A percentile compares a stretch with the other conserved stretches of the same genome.
These are phyloP conservation scores for Camelus dromedarius DNA, from an alignment of 2,113 vertebrate species.

Conservation along the genomic window DNA sequence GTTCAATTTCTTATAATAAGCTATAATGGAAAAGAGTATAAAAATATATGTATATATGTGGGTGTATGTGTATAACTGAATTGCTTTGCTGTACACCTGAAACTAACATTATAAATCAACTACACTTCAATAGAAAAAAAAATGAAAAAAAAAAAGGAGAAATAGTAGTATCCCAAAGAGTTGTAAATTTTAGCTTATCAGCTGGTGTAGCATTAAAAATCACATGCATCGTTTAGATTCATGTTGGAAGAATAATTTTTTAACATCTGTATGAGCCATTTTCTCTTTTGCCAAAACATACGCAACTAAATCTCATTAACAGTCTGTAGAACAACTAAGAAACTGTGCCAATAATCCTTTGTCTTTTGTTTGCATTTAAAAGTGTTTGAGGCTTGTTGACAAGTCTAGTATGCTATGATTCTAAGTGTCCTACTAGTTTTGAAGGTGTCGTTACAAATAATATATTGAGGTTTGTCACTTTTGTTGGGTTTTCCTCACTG, in stretches of 20 bases:
- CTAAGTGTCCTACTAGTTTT: background rate
- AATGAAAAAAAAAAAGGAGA: background rate
- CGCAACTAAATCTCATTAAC: background rate
- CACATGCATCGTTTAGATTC: background rate
- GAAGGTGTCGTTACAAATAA: background rate
- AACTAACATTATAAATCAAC: too few species aligned
- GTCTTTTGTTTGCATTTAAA: background rate
- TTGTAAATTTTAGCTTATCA: background rate
- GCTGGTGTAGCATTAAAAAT: slow-evolving; percentile 1
- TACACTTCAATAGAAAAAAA: too few species aligned
- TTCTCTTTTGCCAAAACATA: background rate
- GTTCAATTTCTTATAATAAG: too few species aligned
- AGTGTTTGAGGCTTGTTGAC: background rate
- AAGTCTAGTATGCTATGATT: slow-evolving; percentile 26
- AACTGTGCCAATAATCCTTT: background rate
- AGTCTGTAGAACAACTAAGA: background rate
- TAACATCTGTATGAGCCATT: background rate
- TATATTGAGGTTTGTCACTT: background rate
- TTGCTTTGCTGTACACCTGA: too few species aligned
- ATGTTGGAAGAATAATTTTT: background rate
- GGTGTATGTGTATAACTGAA: too few species aligned
- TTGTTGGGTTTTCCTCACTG: slow-evolving; percentile 43
- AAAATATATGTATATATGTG: too few species aligned
- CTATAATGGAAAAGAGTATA: too few species aligned
- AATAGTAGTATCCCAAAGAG: background rate